A percentile compares a stretch with the other conserved stretches of the same genome.
These are phyloP conservation scores for Onychomys torridus DNA, from an alignment of 2,797 vertebrate species.

Conservation along the genomic window DNA sequence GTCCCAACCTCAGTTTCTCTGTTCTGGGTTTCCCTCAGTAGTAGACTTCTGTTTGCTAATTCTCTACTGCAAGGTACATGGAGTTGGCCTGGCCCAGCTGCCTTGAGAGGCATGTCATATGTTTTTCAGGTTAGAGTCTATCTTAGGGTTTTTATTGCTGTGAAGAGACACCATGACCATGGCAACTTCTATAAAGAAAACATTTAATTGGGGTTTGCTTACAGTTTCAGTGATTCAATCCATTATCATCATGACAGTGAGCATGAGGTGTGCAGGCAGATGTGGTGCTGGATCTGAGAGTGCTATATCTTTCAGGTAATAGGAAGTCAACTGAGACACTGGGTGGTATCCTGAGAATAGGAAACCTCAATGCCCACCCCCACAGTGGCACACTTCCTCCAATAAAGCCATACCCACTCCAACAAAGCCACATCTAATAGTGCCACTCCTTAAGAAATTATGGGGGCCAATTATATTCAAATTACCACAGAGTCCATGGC, in stretches of 20 bases:
- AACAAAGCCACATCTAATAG: background rate
- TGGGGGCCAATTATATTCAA: background rate
- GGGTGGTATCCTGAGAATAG: background rate
- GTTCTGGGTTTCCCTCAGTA: background rate
- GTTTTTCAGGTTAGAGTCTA: background rate
- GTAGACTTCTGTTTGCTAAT: background rate
- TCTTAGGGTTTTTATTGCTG: background rate
- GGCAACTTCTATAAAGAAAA: background rate
- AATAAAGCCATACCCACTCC: background rate
- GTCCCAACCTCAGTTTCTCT: background rate
- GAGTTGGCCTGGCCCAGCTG: background rate
- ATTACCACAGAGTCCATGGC: background rate
- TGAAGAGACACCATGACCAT: background rate
- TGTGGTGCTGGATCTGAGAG: background rate
- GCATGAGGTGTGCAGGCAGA: background rate
- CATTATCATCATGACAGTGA: background rate
- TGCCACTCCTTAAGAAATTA: background rate
- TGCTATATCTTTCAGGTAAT: background rate
- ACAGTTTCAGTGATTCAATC: background rate
- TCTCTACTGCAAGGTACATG: background rate
- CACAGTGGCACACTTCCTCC: background rate
- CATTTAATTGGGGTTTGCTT: background rate
- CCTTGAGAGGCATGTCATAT: background rate
- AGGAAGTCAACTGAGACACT: background rate
- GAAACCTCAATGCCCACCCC: background rate